Conservation (phyloP, 1,140 invertebrate genomes). For the Rhopalosiphum padi region DNA sequence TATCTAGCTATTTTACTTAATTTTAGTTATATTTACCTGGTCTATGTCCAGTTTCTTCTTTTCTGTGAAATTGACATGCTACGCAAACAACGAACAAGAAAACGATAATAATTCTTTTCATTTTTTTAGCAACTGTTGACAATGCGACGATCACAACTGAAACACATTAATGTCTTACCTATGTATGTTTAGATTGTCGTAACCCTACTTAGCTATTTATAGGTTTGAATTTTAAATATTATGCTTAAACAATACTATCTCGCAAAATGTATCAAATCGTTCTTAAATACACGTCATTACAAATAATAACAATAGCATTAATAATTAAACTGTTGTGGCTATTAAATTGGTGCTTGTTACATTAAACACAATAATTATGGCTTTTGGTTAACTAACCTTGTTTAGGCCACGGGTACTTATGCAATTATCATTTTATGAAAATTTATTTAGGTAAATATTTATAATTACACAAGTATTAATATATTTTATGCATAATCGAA, state of each 20-base stretch:
- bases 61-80: neutral
- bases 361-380: neutral
- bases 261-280: neutral
- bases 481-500: neutral
- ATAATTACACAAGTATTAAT: neutral
- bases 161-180: neutral
- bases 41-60: neutral
- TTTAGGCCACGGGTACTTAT: neutral
- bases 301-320: neutral
- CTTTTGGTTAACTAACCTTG: neutral
- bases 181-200: neutral
- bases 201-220: neutral
- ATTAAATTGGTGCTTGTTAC: neutral
- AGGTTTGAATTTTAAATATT: neutral
- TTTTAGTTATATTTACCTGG: neutral
- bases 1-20: neutral
- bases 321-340: neutral
- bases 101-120: neutral
- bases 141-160: neutral
- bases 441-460: neutral
- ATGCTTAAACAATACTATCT: constrained; percentile 5
- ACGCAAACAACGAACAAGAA: neutral
- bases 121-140: neutral
- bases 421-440: neutral
- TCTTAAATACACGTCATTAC: neutral